These are phyloP conservation scores for Theonella swinhoei DNA, from an alignment of 37 sponge, comb jelly and placozoan species.

Conservation along the genomic window DNA sequence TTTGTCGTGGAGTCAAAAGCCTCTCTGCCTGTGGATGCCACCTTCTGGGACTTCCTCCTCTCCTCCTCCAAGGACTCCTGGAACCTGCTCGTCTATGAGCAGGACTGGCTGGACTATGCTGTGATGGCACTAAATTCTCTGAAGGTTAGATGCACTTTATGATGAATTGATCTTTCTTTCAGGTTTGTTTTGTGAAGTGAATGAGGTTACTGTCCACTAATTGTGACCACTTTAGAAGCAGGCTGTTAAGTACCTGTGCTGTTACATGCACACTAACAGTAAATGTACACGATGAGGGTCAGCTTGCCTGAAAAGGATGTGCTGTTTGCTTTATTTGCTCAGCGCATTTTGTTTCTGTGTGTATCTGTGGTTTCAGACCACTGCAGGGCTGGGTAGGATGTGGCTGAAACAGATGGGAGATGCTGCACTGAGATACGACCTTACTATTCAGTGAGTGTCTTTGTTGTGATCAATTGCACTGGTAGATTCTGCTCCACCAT, in stretches of 20 bases:
- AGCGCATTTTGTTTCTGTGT: too few relatives aligned
- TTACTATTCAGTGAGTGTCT: conserved; percentile 71
- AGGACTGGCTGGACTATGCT: conserved; percentile 72
- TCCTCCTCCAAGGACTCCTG: conserved; percentile 51
- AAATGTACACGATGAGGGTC: too few relatives aligned
- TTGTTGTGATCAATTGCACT: too few relatives aligned
- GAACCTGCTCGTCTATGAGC: conserved; percentile 76
- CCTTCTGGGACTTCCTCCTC: conserved; percentile 75
- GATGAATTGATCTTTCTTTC: too few relatives aligned
- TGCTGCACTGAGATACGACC: conserved; percentile 58
- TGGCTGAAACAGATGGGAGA: conserved; percentile 82
- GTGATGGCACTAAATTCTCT: background rate
- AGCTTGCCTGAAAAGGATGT: too few relatives aligned
- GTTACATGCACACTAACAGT: too few relatives aligned
- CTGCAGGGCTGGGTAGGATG: conserved; percentile 29
- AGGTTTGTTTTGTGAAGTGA: too few relatives aligned
- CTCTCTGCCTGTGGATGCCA: conserved; percentile 47
- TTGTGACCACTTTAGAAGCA: too few relatives aligned
- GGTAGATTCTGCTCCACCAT: too few relatives aligned
- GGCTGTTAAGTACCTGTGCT: background rate
- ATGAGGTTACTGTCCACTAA: too few relatives aligned
- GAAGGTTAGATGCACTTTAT: conserved; percentile 7
- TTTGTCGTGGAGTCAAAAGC: conserved; percentile 57
- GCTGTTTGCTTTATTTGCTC: too few relatives aligned
- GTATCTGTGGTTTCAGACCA: conserved; percentile 5